Evolutionary conservation across 2,888 invertebrate genomes (phyloP), one percentile per base, ranked within the genome.

Genomic region (Oasisia sp.): DNA sequence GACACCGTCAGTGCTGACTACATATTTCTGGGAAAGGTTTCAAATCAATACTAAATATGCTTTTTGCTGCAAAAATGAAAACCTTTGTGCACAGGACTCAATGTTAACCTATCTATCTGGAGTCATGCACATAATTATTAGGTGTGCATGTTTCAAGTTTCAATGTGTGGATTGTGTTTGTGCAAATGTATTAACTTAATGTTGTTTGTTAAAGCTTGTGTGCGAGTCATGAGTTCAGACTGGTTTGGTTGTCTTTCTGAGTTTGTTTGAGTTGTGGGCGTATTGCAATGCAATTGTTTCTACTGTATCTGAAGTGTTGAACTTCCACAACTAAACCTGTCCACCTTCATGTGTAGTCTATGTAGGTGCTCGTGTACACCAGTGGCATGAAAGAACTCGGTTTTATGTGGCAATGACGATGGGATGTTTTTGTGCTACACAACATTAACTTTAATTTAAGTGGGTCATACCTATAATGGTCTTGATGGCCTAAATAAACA

Each of bases 371-470:
- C 27, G 74, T 74, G 74, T 74, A 74, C 74, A 74, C 27, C 27
- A 74, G 4, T 74, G 74, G 27, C 74, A 74, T 74, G 74, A 74
- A 0, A n/a, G 74, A 74, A 19, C 27, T 74, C 19, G 27, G 74
- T 19, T 74, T 27, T 19, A 74, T 74, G 74, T 74, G 27, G 74
- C 19, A 7, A 27, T 74, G 74, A 74, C 27, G 19, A n/a, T 27
- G 74, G 74, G 27, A 74, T 74, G 74, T n/a, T 74, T 74, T 74
- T 74, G 74, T 74, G 74, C 74, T 74, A 74, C 74, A 74, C 19
- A 74, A 74, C 74, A 74, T 74, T 74, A 74, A 74, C 27, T n/a
- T 74, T 7, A 14, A 74, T 27, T 74, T 74, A 27, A 74, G 19
- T 50, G 50, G 50, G 2, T 50, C 50, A 14, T 50, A 50, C 14